Conservation (phyloP, 2,888 invertebrate genomes). For the Sturmia bella region DNA sequence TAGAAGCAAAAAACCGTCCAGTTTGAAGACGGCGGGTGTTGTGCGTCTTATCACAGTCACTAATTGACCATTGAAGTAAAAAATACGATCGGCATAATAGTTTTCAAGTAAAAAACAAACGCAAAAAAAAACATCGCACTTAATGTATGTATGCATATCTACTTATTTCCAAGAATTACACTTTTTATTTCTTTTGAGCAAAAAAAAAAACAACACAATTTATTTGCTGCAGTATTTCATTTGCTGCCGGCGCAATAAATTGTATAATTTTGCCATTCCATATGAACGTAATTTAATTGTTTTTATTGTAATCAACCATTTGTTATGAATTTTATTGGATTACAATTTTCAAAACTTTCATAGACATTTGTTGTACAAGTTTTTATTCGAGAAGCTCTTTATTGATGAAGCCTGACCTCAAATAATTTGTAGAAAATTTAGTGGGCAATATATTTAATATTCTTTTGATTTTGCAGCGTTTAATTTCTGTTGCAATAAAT, state of each 20-base stretch:
- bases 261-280: constrained; percentile 48
- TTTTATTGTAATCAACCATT: constrained; percentile 62
- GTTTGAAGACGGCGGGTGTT: constrained; percentile 67
- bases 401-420: constrained; percentile 58
- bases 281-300: constrained; percentile 52
- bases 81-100: constrained; percentile 44
- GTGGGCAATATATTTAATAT: constrained; percentile 28
- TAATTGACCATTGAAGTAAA: constrained; percentile 65
- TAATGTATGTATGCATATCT: background rate
- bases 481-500: constrained; percentile 3
- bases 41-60: constrained; percentile 68
- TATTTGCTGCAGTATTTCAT: constrained; percentile 4
- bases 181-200: background rate
- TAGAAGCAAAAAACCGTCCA: constrained; percentile 50
- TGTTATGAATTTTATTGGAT: constrained; percentile 68
- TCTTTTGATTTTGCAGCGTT: background rate
- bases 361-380: constrained; percentile 53
- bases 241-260: constrained; percentile 16
- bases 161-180: constrained; percentile 23
- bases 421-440: constrained; percentile 59
- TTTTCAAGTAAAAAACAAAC: constrained; percentile 16
- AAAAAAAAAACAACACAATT: constrained; percentile 13
- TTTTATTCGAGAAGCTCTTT: constrained; percentile 50
- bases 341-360: constrained; percentile 57
- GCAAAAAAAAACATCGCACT: background rate